These are phyloP conservation scores for Pseudochirops cupreus DNA, from an alignment of 2,797 vertebrate genomes.

Conservation along the genomic window DNA sequence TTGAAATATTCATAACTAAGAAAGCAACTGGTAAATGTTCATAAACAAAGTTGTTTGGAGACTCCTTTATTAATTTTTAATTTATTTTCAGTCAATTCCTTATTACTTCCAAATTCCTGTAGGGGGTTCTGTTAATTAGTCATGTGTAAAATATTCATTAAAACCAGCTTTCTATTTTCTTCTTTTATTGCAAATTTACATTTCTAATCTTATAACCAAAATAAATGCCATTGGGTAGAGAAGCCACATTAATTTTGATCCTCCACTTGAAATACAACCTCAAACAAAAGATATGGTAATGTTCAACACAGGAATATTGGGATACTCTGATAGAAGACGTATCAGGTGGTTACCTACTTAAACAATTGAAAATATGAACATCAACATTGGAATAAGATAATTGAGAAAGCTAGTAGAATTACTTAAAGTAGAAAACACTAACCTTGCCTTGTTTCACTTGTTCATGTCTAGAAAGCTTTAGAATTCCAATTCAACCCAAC, in stretches of 20 bases:
- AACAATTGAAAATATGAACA: constrained; percentile 53
- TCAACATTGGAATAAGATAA: background rate
- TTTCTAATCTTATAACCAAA: constrained; percentile 89
- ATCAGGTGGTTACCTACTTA: constrained; percentile 58
- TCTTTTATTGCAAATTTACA: constrained; percentile 89
- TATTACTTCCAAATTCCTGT: constrained; percentile 89
- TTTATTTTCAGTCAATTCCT: constrained; percentile 90
- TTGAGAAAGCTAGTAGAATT: constrained; percentile 26
- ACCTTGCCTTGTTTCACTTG: background rate
- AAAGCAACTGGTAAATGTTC: constrained; percentile 87
- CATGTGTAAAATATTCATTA: constrained; percentile 91
- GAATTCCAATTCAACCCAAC: background rate
- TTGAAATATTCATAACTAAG: constrained; percentile 89
- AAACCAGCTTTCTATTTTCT: constrained; percentile 87
- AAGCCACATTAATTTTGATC: constrained; percentile 87
- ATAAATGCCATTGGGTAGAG: constrained; percentile 87
- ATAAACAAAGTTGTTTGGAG: constrained; percentile 90
- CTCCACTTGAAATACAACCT: constrained; percentile 81
- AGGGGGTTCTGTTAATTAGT: constrained; percentile 90
- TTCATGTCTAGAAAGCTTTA: constrained; percentile 1
- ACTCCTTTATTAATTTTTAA: constrained; percentile 91
- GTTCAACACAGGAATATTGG: constrained; percentile 58
- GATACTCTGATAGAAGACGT: constrained; percentile 56
- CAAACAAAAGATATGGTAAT: constrained; percentile 81
- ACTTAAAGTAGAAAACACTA: constrained; percentile 29